phyloP scores from a whole-genome alignment of 1,140 invertebrate genomes.

The Zaprionus africanus region DNA sequence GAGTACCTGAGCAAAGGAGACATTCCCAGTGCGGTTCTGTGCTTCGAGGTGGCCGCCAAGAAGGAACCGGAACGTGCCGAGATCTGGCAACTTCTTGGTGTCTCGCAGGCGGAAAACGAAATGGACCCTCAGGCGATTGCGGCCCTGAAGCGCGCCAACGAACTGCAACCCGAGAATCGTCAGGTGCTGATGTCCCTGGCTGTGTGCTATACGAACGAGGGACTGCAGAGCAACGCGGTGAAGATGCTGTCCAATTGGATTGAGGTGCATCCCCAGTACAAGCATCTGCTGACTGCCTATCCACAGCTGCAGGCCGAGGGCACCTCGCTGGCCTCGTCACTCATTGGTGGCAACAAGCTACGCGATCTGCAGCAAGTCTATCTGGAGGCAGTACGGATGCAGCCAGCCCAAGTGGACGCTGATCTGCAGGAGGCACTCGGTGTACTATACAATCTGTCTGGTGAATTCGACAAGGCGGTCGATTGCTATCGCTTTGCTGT shows the following conservation, averaged over 20 bases:
- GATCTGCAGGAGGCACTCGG: conserved; percentile 98
- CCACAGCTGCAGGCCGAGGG: conserved; percentile 53
- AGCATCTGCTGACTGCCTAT: conserved; percentile 88
- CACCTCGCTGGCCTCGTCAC: conserved; percentile 58
- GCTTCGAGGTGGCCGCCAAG: conserved; percentile 98
- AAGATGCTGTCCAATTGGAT: conserved; percentile 92
- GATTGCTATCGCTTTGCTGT: conserved; percentile 98
- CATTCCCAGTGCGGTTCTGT: conserved; percentile 96
- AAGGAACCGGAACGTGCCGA: conserved; percentile 92
- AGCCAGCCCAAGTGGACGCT: conserved; percentile 92
- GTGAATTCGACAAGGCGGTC: conserved; percentile 97
- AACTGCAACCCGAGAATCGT: conserved; percentile 92
- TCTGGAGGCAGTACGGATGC: conserved; percentile 93
- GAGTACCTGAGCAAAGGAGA: conserved; percentile 93
- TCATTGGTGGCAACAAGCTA: conserved; percentile 72
- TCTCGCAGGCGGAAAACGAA: conserved; percentile 93
- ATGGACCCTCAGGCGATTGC: conserved; percentile 94
- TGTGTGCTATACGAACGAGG: conserved; percentile 98
- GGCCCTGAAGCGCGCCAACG: conserved; percentile 93
- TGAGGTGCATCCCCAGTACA: conserved; percentile 93
- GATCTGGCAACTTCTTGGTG: conserved; percentile 93
- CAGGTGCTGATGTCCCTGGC: conserved; percentile 95
- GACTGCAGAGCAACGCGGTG: conserved; percentile 90
- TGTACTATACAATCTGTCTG: conserved; percentile 96
- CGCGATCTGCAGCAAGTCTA: conserved; percentile 92